These are phyloP conservation scores for Pachliopta kotzebuea DNA, from an alignment of 2,888 invertebrate genomes.

Conservation along the genomic window DNA sequence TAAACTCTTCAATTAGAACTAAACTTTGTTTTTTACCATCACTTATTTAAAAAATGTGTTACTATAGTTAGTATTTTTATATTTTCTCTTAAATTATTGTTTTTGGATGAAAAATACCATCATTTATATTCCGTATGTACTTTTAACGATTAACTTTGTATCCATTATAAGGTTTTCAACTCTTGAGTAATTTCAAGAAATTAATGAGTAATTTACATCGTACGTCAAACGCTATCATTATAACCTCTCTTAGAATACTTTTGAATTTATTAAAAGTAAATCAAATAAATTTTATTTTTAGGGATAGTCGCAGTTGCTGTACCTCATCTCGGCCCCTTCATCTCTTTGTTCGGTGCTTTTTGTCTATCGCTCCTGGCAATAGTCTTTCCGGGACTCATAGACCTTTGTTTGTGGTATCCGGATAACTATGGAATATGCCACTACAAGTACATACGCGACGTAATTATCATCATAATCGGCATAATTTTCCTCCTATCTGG, in stretches of 20 bases:
- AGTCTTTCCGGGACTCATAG: conserved; percentile 87
- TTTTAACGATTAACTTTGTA: not conserved
- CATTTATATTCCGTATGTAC: too few species aligned
- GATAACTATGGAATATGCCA: conserved; percentile 42
- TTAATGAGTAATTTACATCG: not conserved
- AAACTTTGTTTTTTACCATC: too few species aligned
- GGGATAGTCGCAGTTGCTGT: conserved; percentile 80
- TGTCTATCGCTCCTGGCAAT: conserved; percentile 91
- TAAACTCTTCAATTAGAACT: too few species aligned
- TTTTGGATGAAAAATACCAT: too few species aligned
- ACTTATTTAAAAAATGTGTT: too few species aligned
- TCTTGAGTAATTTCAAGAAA: not conserved
- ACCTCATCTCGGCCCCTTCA: conserved; percentile 88
- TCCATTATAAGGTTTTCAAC: not conserved
- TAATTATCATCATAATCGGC: conserved; percentile 44
- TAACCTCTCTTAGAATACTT: not conserved
- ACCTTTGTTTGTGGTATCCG: conserved; percentile 60
- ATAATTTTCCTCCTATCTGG: conserved; percentile 44
- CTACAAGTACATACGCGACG: conserved; percentile 45
- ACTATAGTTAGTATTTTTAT: too few species aligned
- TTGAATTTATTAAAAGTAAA: not conserved
- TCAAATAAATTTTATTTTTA: conserved; percentile 30
- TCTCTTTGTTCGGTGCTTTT: conserved; percentile 91
- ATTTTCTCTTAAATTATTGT: too few species aligned
- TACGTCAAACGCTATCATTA: not conserved